Conservation (phyloP, 2,888 invertebrate genomes). For the Amitus sp. region DNA sequence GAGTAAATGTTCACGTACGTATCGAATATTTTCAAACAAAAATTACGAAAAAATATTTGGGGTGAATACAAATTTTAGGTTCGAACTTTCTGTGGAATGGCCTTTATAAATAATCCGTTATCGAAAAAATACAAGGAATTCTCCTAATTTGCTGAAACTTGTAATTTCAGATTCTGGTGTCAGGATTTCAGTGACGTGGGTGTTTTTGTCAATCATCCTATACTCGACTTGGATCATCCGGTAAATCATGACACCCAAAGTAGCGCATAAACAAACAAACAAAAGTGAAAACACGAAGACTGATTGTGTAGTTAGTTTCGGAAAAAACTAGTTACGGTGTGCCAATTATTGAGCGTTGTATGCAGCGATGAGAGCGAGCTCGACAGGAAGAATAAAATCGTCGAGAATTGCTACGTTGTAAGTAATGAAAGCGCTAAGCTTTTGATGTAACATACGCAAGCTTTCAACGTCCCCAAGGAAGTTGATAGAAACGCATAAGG, state of each 20-base stretch:
- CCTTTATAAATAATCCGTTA: no score
- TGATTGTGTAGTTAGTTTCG: constrained; percentile 57
- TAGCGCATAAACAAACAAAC: constrained; percentile 13
- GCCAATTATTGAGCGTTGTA: constrained; percentile 44
- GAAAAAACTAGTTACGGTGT: constrained; percentile 45
- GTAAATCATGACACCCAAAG: constrained; percentile 40
- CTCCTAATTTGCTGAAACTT: constrained; percentile 11
- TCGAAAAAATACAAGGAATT: no score
- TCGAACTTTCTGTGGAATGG: no score
- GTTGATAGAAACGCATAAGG: not conserved
- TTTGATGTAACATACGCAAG: constrained; percentile 59
- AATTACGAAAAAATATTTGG: no score
- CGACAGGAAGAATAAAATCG: not conserved
- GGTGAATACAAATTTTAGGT: no score
- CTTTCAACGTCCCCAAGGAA: not conserved
- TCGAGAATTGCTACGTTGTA: constrained; percentile 21
- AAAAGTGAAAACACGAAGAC: constrained; percentile 46
- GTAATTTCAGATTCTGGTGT: constrained; percentile 49
- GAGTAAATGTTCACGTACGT: no score
- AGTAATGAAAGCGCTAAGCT: constrained; percentile 57
- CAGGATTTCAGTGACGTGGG: constrained; percentile 43
- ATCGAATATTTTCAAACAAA: no score
- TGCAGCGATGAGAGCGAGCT: not conserved
- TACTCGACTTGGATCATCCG: constrained; percentile 52
- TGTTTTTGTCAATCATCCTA: constrained; percentile 44